Conservation (phyloP, 1,140 invertebrate species). For the Halesus radiatus region DNA sequence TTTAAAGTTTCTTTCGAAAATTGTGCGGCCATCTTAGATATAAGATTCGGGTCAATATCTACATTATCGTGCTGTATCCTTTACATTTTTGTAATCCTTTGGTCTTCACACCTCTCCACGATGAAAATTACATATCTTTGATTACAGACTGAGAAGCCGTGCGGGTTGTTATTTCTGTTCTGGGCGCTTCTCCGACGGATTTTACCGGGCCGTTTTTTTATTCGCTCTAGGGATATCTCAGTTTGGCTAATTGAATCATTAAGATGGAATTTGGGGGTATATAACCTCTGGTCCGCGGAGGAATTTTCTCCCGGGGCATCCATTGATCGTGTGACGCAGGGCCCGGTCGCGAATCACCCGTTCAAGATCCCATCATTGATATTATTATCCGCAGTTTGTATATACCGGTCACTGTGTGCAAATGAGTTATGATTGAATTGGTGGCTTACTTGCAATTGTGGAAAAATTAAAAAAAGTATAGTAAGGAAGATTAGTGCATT, state of each 20-base stretch:
- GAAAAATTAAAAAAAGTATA: no score
- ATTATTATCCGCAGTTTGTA: no score
- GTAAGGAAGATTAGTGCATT: no score
- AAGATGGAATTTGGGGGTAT: conserved; percentile 52
- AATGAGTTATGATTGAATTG: no score
- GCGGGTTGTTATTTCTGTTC: conserved; percentile 52
- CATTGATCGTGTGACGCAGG: not conserved
- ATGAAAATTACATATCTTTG: conserved; percentile 51
- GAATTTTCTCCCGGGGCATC: conserved; percentile 8
- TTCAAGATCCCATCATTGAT: no score
- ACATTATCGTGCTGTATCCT: no score
- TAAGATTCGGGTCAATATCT: no score
- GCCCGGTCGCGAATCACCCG: not conserved
- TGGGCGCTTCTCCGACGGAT: not conserved
- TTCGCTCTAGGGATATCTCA: conserved; percentile 45
- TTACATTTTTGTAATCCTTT: not conserved
- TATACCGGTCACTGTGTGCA: no score
- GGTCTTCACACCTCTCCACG: conserved; percentile 55
- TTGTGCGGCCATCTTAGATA: no score
- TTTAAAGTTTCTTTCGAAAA: no score
- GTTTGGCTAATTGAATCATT: conserved; percentile 57
- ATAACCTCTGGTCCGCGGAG: conserved; percentile 42
- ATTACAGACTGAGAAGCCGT: conserved; percentile 47
- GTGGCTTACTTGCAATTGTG: no score
- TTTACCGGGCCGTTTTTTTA: conserved; percentile 22